Percentiles rank a stretch among this genome's conserved stretches.
Conservation (phyloP, 2,888 invertebrate species). For the Schizotus pectinicornis region DNA sequence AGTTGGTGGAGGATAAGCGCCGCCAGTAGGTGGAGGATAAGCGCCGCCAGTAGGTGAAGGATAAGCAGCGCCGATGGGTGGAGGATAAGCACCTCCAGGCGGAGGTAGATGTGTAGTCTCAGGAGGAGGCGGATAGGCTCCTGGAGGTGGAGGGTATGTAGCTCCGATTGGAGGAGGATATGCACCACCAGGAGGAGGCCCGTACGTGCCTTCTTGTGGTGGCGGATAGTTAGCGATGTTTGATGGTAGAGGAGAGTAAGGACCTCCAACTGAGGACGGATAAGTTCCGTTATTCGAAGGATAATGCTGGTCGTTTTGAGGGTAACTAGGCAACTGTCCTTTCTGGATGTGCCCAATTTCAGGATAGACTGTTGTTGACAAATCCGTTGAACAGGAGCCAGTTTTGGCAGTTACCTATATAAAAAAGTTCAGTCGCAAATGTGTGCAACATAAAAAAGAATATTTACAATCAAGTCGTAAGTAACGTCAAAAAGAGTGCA, state of each 20-base stretch:
- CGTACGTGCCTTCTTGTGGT: constrained; percentile 1
- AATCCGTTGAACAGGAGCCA: constrained; percentile 35
- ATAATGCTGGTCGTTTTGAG: not conserved
- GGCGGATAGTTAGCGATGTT: constrained; percentile 10
- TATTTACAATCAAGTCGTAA: constrained; percentile 31
- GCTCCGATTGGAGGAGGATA: constrained; percentile 10
- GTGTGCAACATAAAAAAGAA: not conserved
- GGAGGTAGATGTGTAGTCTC: constrained; percentile 8
- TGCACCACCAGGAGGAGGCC: not conserved
- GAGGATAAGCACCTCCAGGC: constrained; percentile 17
- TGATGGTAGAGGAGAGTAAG: not conserved
- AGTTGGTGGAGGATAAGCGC: constrained; percentile 26
- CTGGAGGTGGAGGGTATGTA: constrained; percentile 8
- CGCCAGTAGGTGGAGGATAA: constrained; percentile 19
- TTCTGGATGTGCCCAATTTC: constrained; percentile 40
- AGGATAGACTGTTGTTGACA: constrained; percentile 36
- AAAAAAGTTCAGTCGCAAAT: not conserved
- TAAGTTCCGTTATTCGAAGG: not conserved
- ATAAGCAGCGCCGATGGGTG: constrained; percentile 7
- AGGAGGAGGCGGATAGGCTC: constrained; percentile 6
- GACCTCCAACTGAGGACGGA: constrained; percentile 7
- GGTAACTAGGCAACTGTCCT: not conserved
- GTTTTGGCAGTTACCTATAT: constrained; percentile 27
- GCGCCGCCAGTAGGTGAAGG: constrained; percentile 8
- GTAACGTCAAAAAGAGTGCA: constrained; percentile 43